These are phyloP conservation scores for Eulemur mongoz DNA, from an alignment of 2,797 vertebrate species.

Conservation along the genomic window DNA sequence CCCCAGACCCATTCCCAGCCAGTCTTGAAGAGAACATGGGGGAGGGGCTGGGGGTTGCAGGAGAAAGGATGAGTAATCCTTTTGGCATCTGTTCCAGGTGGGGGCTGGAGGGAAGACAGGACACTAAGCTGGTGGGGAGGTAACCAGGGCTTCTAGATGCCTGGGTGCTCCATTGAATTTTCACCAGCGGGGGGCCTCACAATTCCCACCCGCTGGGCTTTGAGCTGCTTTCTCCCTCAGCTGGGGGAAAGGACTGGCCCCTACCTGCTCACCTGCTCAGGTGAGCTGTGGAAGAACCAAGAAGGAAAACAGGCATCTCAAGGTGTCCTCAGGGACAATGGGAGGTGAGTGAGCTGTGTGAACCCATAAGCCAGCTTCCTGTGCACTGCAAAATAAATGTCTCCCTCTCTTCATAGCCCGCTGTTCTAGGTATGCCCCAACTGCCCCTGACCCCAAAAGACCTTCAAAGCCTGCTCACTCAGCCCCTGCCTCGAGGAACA, in stretches of 20 bases:
- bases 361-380: not conserved
- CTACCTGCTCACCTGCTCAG: not conserved
- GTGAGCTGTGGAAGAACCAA: not conserved
- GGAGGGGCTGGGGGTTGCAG: not conserved
- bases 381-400: not conserved
- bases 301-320: not conserved
- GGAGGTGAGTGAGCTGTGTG: not conserved
- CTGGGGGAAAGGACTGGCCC: not conserved
- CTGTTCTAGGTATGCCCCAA: not conserved
- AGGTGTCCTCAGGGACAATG: not conserved
- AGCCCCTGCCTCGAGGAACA: not conserved
- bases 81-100: slow-evolving; percentile 51
- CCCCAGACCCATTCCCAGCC: not conserved
- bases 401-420: not conserved
- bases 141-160: not conserved
- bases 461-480: not conserved
- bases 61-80: slow-evolving; percentile 46
- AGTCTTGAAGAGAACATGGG: not conserved
- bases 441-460: not conserved
- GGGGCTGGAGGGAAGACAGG: not conserved
- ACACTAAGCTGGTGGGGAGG: not conserved
- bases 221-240: not conserved
- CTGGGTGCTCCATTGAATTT: slow-evolving; percentile 36
- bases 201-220: slow-evolving; percentile 35
- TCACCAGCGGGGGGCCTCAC: not conserved